A percentile compares a stretch with the other conserved stretches of the same genome.
phyloP scores from a whole-genome alignment of 2,113 vertebrate species.

The Eudyptes chrysolophus region DNA sequence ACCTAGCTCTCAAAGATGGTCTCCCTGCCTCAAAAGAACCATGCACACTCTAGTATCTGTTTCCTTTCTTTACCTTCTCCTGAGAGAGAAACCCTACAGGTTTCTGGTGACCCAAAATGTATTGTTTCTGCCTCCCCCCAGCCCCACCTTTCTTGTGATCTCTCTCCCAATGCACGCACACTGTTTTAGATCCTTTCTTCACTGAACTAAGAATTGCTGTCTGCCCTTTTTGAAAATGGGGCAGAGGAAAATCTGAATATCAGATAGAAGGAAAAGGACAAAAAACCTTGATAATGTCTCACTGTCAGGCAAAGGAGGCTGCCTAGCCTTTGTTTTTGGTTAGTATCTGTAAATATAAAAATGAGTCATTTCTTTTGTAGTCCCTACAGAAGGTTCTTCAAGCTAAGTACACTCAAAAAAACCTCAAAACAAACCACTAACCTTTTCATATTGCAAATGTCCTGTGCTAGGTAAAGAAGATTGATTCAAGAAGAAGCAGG shows the following conservation, averaged over 20 bases:
- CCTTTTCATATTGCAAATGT: neutral
- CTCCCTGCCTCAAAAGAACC: neutral
- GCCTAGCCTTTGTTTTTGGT: neutral
- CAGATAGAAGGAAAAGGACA: neutral
- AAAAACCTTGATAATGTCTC: neutral
- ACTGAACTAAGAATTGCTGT: neutral
- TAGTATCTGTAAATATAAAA: neutral
- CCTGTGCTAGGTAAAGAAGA: neutral
- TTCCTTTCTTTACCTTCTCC: neutral
- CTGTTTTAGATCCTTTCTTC: neutral
- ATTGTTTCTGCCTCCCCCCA: accelerated
- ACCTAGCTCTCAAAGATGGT: neutral
- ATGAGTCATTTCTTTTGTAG: neutral
- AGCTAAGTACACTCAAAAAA: neutral
- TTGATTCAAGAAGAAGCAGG: neutral
- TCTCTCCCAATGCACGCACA: neutral
- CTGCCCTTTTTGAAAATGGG: neutral
- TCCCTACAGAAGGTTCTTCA: neutral
- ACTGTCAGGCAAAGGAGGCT: neutral
- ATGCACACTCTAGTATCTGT: neutral
- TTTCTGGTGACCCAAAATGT: neutral
- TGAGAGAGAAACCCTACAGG: neutral
- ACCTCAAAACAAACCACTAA: neutral
- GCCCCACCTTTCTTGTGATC: neutral
- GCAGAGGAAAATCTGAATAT: neutral